Evolutionary conservation across 1,140 invertebrate species (phyloP), one percentile per base, ranked within the genome.

Genomic region (Drosophila sproati): DNA sequence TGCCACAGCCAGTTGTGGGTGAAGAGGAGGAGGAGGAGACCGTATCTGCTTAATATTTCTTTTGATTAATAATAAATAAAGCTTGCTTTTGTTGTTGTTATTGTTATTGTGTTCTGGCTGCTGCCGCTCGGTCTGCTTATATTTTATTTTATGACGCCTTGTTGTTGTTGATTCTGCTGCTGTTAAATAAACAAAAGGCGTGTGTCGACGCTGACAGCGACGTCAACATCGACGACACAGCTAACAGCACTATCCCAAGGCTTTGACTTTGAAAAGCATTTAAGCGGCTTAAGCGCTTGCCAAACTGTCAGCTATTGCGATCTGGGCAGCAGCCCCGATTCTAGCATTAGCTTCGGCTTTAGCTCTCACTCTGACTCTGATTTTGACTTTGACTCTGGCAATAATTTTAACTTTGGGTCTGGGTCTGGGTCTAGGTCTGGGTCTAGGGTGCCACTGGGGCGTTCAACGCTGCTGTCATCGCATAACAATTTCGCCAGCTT

Each of bases 11-110:
- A 41, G 54, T 31, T 37, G 56, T 48, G 45, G 54, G 37, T 39
- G 37, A 2, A 8, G 45, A 6, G 20, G 29, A 8, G 35, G 7
- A 28, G 66, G 35, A 29, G 8, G 5, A 3, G 31, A 8, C 34
- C 45, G 67, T 20, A 20, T 20, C 63, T 80, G 71, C 66, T 82
- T 73, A 77, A 88, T 82, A 77, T 74, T 60, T 87, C 75, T 80
- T 77, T 87, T 80, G 78, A 77, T 87, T 87, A 82, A 88, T 88
- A 88, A 87, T 88, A 88, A 87, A 87, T 88, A 88, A 82, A 75
- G 83, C 80, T 87, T 77, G 74, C 43, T 66, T 43, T 56, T 69
- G 57, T 32, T 37, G 54, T 52, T 73, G 78, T 59, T 67, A 56
- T 48, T 77, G 73, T 76, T 55, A 56, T 76, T 73, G 57, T 73